Conservation (phyloP, 2,888 invertebrate genomes). For the Norana najaformis region DNA sequence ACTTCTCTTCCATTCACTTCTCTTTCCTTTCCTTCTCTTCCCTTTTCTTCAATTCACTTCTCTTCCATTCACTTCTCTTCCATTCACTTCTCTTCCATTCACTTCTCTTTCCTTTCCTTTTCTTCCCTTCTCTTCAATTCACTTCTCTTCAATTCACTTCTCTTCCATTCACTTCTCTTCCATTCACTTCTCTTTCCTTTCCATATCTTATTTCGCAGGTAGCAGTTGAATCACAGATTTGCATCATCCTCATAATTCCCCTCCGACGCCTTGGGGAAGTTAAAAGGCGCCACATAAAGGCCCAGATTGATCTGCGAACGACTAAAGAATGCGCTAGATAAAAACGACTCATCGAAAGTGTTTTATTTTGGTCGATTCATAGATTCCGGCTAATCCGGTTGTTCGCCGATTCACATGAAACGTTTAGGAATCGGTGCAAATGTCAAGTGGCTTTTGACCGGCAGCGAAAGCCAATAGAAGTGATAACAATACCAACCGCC, state of each 20-base stretch:
- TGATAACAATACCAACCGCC: background rate
- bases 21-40: too few relatives aligned
- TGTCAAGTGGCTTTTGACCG: background rate
- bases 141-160: too few relatives aligned
- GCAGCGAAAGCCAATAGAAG: background rate
- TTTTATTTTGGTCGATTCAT: background rate
- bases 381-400: background rate
- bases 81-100: too few relatives aligned
- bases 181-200: too few relatives aligned
- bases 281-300: background rate
- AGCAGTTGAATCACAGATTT: background rate
- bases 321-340: too few relatives aligned
- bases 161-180: too few relatives aligned
- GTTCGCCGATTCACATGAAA: background rate
- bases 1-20: too few relatives aligned
- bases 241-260: background rate
- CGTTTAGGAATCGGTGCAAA: background rate
- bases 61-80: too few relatives aligned
- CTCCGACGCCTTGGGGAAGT: background rate
- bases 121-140: too few relatives aligned
- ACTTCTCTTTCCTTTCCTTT: too few relatives aligned
- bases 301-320: background rate
- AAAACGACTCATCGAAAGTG: background rate
- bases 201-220: too few relatives aligned
- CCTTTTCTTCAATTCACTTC: too few relatives aligned